Evolutionary conservation across 2,113 vertebrate genomes (phyloP), one percentile per base, ranked within the genome.

Genomic region (Zosterops pallidus): DNA sequence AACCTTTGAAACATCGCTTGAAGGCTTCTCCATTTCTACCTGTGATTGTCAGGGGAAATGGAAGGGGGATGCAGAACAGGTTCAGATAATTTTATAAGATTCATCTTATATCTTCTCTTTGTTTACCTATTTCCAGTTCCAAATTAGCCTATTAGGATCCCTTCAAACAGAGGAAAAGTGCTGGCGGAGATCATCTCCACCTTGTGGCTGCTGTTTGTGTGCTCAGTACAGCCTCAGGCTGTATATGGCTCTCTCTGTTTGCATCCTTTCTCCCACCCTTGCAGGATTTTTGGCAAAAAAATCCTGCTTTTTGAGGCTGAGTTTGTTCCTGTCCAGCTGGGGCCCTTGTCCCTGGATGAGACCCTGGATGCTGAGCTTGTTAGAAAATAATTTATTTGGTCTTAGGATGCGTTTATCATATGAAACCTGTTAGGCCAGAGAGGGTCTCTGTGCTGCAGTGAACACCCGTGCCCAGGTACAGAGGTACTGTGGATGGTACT

Each of bases 381-480:
- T 83, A 12, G 39, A 67, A 89, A 75, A 62, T 14, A 60, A 53
- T 68, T 71, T 59, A 42, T 33, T 76, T 47, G 25, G 8, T 35
- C 29, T 95, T 47, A 50, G n/a, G 44, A 16, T 56, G 14, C 0
- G 0, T 2, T 52, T 65, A 35, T 49, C 5, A 21, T 26, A 24
- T 19, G 59, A 62, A 81, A 77, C 37, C 20, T 83, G 18, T 60
- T 26, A 52, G 42, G 21, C 41, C 25, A 25, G 75, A 56, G 9
- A 62, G 37, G 22, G 33, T 76, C n/a, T 86, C 26, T 0, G 0
- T 67, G 65, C 42, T 87, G 42, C 56, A 39, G 1, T 35, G 37
- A 20, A 15, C 26, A 9, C 39, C 50, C 86, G 4, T 62, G 50
- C n/a, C 52, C 49, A 28, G 24, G 44, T 9, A 4, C 20, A 69